Evolutionary conservation across 2,113 vertebrate genomes (phyloP), one percentile per base, ranked within the genome.

Genomic region (Oreochromis niloticus): DNA sequence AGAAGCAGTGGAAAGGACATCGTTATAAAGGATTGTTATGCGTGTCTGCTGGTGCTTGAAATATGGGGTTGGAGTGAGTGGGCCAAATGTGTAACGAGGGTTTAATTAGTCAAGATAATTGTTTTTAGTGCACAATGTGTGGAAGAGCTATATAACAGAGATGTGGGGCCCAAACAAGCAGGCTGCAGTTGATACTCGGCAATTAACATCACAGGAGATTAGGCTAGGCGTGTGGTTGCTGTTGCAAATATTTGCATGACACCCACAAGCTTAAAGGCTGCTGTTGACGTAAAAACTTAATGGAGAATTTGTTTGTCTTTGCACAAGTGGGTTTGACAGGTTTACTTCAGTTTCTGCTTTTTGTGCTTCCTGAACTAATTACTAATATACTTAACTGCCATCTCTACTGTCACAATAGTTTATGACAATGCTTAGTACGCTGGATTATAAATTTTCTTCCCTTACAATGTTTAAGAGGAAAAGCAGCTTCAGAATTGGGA

Each of bases 1-100:
- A 80, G n/a, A 39, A 27, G 83, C 12, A 19, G 43, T n/a, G 75
- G 39, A 79, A 8, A 79, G 71, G 87, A 80, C 46, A 46, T 84
- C 84, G 82, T 92, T 81, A 71, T 89, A 61, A 90, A 66, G 78
- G 88, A 89, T 94, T 93, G 92, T 91, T 89, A 89, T 82, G 82
- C 71, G n/a, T 78, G 84, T 80, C 61, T 17, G 34, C 48, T 57
- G 82, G 43, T 80, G 87, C 86, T 87, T 87, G 19, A 88, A 90
- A 94, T 85, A 30, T 71, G 48, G 43, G 34, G 22, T 87, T 66
- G 16, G 82, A 63, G 57, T 52, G 55, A 91, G 78, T 63, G 83
- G 57, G 80, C 81, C 84, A 85, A 87, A 88, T 75, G 86, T 59
- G 57, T 95, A 94, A 95, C 30, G 80, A 93, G 87, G 61, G 84